Evolutionary conservation across 2,888 invertebrate genomes (phyloP), one percentile per base, ranked within the genome.

Genomic region (Aleiodes alternator): DNA sequence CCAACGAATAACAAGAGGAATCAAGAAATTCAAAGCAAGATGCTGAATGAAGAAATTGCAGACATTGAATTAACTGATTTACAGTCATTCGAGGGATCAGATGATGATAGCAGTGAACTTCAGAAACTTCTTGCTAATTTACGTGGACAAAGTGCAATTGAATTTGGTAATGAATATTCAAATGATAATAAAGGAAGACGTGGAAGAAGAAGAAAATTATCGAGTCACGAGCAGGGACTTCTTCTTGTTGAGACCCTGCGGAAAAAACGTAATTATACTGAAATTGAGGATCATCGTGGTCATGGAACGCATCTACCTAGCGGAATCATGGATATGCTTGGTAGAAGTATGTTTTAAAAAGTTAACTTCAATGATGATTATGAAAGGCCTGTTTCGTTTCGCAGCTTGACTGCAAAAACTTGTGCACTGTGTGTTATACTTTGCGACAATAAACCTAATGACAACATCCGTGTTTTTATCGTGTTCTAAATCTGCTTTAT

Each of bases 241-340:
- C 90, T 95, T 79, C 90, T 95, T 61, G 89, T 96, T 84, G 95
- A 95, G 77, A 94, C 95, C 0, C 88, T 96, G 59, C 94, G 94
- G 0, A 92, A 94, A 71, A 92, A 94, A 80, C 92, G 92, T 78
- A 89, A 89, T 76, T 81, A 84, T 64, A 89, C 87, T 9, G 73
- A 56, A 29, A 71, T 72, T n/a, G 92, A 92, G 6, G 91, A 92
- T 9, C 90, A 92, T 76, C 91, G 92, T 14, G 89, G 90, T 34
- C 87, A 90, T 23, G 92, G 92, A 73, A 91, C 91, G 77, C 93
- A 95, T 83, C 93, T 91, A 78, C 91, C 92, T 80, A 91, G 93
- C 83, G 94, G 95, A 68, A 93, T 96, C 79, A 95, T 96, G 92
- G 95, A 96, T 88, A 94, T 96, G 91, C 91, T 96, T 85, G 95